Base-by-base conservation (phyloP, 2,113 vertebrate species). In the Scortum barcoo region DNA sequence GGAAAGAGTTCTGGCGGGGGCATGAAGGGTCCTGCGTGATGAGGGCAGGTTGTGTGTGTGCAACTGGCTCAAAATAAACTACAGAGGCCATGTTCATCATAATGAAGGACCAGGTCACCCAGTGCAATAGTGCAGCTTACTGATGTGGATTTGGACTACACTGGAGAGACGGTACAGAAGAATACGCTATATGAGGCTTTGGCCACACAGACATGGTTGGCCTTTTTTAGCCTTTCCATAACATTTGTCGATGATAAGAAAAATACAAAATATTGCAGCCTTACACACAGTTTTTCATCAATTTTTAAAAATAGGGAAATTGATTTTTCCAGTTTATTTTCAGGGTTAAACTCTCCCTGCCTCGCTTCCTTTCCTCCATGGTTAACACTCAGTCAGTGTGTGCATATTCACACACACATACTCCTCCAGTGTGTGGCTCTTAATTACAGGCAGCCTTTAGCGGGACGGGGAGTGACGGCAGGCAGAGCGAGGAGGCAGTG, bases 381-480 rank as follows among this genome's bases (percentile, higher is more conserved):
- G 71, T 72, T 73, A 50, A 73, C 36, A 63, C 28, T 50, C 53
- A 6, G 22, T 74, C 14, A 65, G 11, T 6, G 73, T 30, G n/a
- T 51, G 74, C 57, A 61, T n/a, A 61, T 48, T 70, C 75, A 60
- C 70, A 68, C 71, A 60, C 56, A 57, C 70, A 44, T 38, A 17
- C 60, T 66, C 53, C 40, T 26, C 53, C 62, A 44, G 81, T 72
- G 86, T 65, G 69, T 56, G 38, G 58, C 80, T 90, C 75, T 90
- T 92, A 91, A 92, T 91, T 90, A 92, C 83, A 82, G 76, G 65
- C 85, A 54, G 86, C 83, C 85, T 81, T 70, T 53, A 70, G 88
- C 66, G 4, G 75, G 80, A 69, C 33, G 16, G 74, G 74, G 81
- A 86, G 76, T 82, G 88, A 82, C 48, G 61, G 85, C 78, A 72